Base-by-base conservation (phyloP, 2,888 invertebrate genomes). In the Opisthograptis luteolata region DNA sequence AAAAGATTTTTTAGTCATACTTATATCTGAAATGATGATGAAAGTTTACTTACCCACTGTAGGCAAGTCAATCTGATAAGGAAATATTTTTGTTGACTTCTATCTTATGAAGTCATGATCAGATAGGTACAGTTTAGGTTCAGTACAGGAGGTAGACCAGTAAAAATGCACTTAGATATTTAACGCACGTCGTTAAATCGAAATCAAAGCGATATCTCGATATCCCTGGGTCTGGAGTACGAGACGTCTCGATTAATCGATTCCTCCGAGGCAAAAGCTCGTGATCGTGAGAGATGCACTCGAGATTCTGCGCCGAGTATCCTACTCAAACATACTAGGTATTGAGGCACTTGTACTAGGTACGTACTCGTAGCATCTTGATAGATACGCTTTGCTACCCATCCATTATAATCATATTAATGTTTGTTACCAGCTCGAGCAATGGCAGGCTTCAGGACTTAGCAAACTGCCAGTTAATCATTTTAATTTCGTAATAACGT, bases 161-260 rank as follows among this genome's bases (percentile, higher is more conserved):
- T 10, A 1, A 12, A 8, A 37, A 10, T 40, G 35, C 30, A 40
- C 12, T 25, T 48, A 64, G 64, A 68, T 64, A 74, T 74, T 70
- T 73, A 73, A 76, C 73, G 68, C 70, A 62, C 58, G 49, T 71
- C 68, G 61, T 67, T 63, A 69, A 62, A 70, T 72, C 53, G 69
- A 76, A 73, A 76, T 75, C 70, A 67, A 73, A 66, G 63, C 65
- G 75, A 71, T 43, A 49, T 43, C 43, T 37, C 32, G 37, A 43
- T 79, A 76, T 75, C 71, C 63, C 56, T 55, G 80, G 82, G 80
- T 64, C 56, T 55, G 80, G 82, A 81, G 82, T 82, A 69, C 70
- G 68, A 74, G 70, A 70, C 73, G 74, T 74, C 73, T 61, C 64
- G 61, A 74, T 70, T 80, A 81, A 84, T 84, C 81, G 81, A 82